phyloP scores from a whole-genome alignment of 2,113 vertebrate species.

The Pachyramphus minor region DNA sequence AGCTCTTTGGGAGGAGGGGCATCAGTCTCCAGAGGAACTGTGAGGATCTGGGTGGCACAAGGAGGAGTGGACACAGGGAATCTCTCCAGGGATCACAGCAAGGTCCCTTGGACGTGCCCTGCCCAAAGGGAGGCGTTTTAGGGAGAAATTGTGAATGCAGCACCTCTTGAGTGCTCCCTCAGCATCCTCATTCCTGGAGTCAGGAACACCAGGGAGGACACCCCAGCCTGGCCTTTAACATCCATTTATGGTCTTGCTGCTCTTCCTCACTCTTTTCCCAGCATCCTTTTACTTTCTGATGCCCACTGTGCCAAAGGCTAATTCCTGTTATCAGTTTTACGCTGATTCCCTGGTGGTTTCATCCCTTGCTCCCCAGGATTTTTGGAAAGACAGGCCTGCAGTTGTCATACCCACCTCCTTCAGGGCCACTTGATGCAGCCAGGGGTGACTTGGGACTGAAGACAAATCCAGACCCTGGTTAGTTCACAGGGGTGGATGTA shows the following conservation, averaged over 20 bases:
- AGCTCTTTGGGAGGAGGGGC: accelerated
- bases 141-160: neutral
- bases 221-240: neutral
- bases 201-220: neutral
- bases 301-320: neutral
- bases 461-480: neutral
- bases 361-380: neutral
- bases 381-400: neutral
- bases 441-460: neutral
- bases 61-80: neutral
- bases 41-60: neutral
- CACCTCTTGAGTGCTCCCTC: neutral
- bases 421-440: neutral
- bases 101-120: accelerated
- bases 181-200: neutral
- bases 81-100: neutral
- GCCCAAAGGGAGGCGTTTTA: neutral
- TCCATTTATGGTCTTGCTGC: neutral
- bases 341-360: neutral
- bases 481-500: neutral
- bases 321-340: accelerated
- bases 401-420: neutral
- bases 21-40: neutral
- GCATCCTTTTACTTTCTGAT: neutral
- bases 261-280: neutral